These are phyloP conservation scores for Biston stratarius DNA, from an alignment of 2,888 invertebrate species.

Conservation along the genomic window DNA sequence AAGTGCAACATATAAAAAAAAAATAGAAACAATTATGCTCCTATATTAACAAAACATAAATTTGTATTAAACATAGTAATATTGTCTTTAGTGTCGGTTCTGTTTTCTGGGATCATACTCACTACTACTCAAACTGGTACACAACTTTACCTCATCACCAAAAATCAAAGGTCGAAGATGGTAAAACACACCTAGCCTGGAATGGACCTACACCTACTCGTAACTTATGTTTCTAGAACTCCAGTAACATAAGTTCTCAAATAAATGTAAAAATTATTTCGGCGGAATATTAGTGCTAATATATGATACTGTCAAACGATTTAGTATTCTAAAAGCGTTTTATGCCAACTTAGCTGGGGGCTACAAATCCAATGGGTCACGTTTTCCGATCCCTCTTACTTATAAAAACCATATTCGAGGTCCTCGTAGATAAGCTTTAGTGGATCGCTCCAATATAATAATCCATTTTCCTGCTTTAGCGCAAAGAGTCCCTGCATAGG, in stretches of 20 bases:
- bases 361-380: conserved; percentile 38
- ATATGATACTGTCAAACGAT: conserved; percentile 7
- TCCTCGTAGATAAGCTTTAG: conserved; percentile 34
- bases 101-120: too few relatives aligned
- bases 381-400: conserved; percentile 39
- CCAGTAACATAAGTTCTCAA: not conserved
- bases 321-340: conserved; percentile 37
- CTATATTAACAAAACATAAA: too few relatives aligned
- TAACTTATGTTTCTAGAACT: not conserved
- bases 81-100: too few relatives aligned
- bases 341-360: conserved; percentile 38
- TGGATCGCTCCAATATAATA: conserved; percentile 40
- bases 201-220: not conserved
- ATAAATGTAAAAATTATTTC: not conserved
- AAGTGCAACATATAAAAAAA: too few relatives aligned
- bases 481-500: conserved; percentile 29
- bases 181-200: too few relatives aligned
- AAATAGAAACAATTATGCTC: too few relatives aligned
- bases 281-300: not conserved
- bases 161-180: too few relatives aligned
- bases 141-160: too few relatives aligned
- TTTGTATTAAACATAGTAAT: too few relatives aligned
- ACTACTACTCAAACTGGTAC: too few relatives aligned
- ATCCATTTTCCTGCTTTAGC: conserved; percentile 41
- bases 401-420: conserved; percentile 39